Conservation (phyloP, 64 coral and sea anemone species). For the Stichodactyla mertensii region DNA sequence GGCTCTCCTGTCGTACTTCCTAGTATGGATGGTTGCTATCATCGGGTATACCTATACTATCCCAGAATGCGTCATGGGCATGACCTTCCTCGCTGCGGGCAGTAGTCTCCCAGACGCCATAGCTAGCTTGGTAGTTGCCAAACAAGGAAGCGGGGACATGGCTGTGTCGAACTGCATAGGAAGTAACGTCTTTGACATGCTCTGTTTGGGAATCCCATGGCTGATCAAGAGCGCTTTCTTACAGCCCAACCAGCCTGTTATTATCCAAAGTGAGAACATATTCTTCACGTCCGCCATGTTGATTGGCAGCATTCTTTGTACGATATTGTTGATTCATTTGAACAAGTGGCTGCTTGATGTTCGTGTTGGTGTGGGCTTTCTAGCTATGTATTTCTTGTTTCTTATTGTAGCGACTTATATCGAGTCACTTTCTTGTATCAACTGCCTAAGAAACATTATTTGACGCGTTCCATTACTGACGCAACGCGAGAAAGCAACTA, state of each 20-base stretch:
- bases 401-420: slow-evolving; percentile 57
- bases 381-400: slow-evolving; percentile 57
- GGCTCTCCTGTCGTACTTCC: slow-evolving; percentile 60
- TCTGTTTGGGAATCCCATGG: slow-evolving; percentile 77
- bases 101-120: slow-evolving; percentile 82
- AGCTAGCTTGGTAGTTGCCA: slow-evolving; percentile 70
- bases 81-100: slow-evolving; percentile 77
- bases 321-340: slow-evolving; percentile 23
- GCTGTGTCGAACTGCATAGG: slow-evolving; percentile 80
- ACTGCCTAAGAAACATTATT: neutral
- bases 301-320: slow-evolving; percentile 45
- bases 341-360: slow-evolving; percentile 55
- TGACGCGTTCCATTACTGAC: neutral
- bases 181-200: slow-evolving; percentile 85
- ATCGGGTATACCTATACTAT: slow-evolving; percentile 76
- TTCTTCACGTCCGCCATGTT: slow-evolving; percentile 57
- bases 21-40: slow-evolving; percentile 80
- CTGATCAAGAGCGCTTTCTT: slow-evolving; percentile 65
- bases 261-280: slow-evolving; percentile 70
- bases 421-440: slow-evolving; percentile 57
- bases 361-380: slow-evolving; percentile 37
- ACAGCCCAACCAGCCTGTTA: slow-evolving; percentile 47
- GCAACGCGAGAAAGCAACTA: too few relatives aligned
- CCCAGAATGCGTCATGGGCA: slow-evolving; percentile 86
- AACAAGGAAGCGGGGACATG: slow-evolving; percentile 79